Evolutionary conservation across 1,140 invertebrate genomes (phyloP).

Genomic region (Wasmannia auropunctata): DNA sequence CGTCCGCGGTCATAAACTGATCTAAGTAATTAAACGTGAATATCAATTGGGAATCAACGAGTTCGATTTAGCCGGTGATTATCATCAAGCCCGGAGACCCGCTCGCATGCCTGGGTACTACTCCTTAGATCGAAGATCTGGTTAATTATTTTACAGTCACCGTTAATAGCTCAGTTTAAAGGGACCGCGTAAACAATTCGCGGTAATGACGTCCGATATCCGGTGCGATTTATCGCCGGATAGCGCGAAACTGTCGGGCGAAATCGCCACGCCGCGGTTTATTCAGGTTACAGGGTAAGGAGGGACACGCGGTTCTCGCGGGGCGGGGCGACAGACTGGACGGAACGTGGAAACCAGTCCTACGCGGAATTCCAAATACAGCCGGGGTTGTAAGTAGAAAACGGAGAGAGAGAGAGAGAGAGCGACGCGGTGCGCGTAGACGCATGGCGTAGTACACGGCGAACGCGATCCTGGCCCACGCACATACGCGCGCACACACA

Average conservation of each 20-base stretch:
- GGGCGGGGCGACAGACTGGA: background rate
- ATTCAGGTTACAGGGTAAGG: conserved; percentile 51
- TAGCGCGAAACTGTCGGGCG: background rate
- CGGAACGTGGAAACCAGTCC: conserved; percentile 49
- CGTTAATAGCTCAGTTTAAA: conserved; percentile 1
- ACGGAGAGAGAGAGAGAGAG: conserved; percentile 56
- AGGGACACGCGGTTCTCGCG: background rate
- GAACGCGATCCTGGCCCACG: conserved; percentile 44
- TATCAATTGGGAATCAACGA: conserved; percentile 53
- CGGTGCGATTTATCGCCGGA: conserved; percentile 10
- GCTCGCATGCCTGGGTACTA: background rate
- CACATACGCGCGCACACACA: conserved; percentile 31
- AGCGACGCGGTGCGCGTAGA: conserved; percentile 51
- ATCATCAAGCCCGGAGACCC: background rate
- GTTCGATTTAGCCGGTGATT: conserved; percentile 59
- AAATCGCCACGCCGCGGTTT: conserved; percentile 16
- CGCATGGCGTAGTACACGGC: conserved; percentile 19
- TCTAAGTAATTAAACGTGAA: conserved; percentile 52
- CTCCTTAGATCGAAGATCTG: background rate
- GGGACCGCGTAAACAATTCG: background rate
- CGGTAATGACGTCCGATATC: conserved; percentile 19
- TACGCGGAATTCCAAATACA: conserved; percentile 61
- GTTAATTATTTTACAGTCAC: conserved; percentile 52
- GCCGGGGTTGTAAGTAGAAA: conserved; percentile 27
- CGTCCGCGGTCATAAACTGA: background rate